phyloP scores from a whole-genome alignment of 2,888 invertebrate genomes.

The Tridacna crocea region DNA sequence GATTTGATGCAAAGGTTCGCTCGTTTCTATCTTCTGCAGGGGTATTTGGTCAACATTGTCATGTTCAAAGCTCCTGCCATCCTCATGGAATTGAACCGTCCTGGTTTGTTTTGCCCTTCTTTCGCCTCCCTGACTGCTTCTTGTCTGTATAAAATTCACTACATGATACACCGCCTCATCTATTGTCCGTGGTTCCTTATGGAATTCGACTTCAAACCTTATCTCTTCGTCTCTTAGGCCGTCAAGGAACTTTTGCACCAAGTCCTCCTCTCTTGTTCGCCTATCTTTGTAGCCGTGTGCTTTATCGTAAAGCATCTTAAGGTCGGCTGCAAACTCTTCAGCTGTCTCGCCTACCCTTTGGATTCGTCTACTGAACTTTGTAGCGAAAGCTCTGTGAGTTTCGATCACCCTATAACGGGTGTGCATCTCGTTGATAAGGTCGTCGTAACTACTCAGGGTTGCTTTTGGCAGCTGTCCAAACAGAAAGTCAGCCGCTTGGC shows the following conservation, averaged over 20 bases:
- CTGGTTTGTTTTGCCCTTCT: too few relatives aligned
- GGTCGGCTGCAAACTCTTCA: slow-evolving; percentile 55
- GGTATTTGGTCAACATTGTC: too few relatives aligned
- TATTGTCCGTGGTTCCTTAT: slow-evolving; percentile 33
- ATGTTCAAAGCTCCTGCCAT: too few relatives aligned
- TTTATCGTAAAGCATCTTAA: slow-evolving; percentile 54
- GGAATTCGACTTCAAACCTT: slow-evolving; percentile 35
- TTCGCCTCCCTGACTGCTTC: too few relatives aligned
- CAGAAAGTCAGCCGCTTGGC: slow-evolving; percentile 51
- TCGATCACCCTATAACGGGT: slow-evolving; percentile 51
- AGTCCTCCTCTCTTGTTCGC: slow-evolving; percentile 40
- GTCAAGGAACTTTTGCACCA: slow-evolving; percentile 39
- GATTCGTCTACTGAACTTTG: slow-evolving; percentile 40
- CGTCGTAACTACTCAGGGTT: slow-evolving; percentile 18
- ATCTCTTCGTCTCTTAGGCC: slow-evolving; percentile 41
- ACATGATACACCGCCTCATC: slow-evolving; percentile 39
- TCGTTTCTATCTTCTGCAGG: too few relatives aligned
- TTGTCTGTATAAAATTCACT: slow-evolving; percentile 29
- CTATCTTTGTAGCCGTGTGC: slow-evolving; percentile 43
- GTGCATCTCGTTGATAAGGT: slow-evolving; percentile 42
- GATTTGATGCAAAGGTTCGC: too few relatives aligned
- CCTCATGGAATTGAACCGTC: too few relatives aligned
- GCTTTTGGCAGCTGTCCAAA: slow-evolving; percentile 36
- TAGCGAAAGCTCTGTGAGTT: slow-evolving; percentile 41
- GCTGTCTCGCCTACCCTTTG: slow-evolving; percentile 36